Base-by-base conservation (phyloP, 2,888 invertebrate genomes). In the Drosophila diplacantha region DNA sequence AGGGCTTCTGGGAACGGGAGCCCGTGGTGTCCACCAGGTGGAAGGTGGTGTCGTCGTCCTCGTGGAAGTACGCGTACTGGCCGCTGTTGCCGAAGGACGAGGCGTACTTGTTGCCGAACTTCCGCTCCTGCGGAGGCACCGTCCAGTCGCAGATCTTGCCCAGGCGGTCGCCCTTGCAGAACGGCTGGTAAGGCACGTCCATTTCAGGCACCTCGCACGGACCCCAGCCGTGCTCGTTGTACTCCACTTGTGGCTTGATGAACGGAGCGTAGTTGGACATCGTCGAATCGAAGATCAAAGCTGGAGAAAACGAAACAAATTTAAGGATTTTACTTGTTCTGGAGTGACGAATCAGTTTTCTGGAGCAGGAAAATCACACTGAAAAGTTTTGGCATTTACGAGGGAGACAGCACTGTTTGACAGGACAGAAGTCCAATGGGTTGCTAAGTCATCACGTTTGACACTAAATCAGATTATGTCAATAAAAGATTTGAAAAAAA, bases 141-240 rank as follows among this genome's bases (percentile, higher is more conserved):
- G 98, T 98, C 99, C 99, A 99, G 87, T 99, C 99, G 84, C 98
- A 97, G 81, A 98, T 98, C 92, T 99, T 99, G 79, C 99, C 99
- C 73, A 99, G 91, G 78, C 98, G 93, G 89, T 99, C 99, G 67
- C 97, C 97, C 90, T 99, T 99, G 77, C 98, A 97, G 89, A 98
- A 99, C 38, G 98, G 98, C 89, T 99, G 99, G 89, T 99, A 99
- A 11, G 99, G 99, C 75, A 88, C 86, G 71, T 87, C 87, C 68
- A 87, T 75, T 64, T 96, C 96, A 54, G 97, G 96, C 89, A 97
- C 91, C 88, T 95, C 95, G 89, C 94, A 95, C 43, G 99, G 99
- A 14, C 99, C 99, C 99, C 99, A 99, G 87, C 99, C 99, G 60
- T 78, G 76, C 60, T 86, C 86, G 52, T 88, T 88, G 69, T 86